Percentiles rank a stretch among this genome's conserved stretches.
Evolutionary conservation across 1,140 invertebrate genomes (phyloP).

Genomic region (Pogonus chalceus): DNA sequence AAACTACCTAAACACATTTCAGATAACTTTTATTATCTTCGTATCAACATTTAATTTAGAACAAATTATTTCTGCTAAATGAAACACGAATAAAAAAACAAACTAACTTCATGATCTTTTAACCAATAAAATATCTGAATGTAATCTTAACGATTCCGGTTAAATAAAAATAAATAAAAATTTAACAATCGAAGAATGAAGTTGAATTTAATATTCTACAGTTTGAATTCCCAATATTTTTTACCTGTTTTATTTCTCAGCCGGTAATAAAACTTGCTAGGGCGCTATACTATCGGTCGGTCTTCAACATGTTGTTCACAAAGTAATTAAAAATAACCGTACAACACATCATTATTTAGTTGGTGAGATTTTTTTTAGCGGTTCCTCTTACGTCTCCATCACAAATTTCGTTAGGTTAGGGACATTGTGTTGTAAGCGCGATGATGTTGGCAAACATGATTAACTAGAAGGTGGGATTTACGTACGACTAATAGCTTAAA

Average conservation of each 20-base stretch:
- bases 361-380: background rate
- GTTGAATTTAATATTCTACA: background rate
- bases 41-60: background rate
- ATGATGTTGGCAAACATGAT: background rate
- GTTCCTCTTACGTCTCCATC: background rate
- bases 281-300: background rate
- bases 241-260: background rate
- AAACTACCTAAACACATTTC: too few relatives aligned
- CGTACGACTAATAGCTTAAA: too few relatives aligned
- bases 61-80: background rate
- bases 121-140: background rate
- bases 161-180: background rate
- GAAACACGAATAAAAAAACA: background rate
- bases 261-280: background rate
- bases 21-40: background rate
- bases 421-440: background rate
- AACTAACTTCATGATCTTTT: background rate
- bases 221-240: background rate
- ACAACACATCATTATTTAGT: background rate
- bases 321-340: background rate
- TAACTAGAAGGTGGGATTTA: background rate
- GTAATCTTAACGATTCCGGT: background rate
- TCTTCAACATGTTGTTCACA: background rate
- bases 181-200: background rate
- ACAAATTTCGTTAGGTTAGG: background rate